Evolutionary conservation across 1,140 invertebrate species (phyloP), one percentile per base, ranked within the genome.

Genomic region (Leptonema lineaticorne): DNA sequence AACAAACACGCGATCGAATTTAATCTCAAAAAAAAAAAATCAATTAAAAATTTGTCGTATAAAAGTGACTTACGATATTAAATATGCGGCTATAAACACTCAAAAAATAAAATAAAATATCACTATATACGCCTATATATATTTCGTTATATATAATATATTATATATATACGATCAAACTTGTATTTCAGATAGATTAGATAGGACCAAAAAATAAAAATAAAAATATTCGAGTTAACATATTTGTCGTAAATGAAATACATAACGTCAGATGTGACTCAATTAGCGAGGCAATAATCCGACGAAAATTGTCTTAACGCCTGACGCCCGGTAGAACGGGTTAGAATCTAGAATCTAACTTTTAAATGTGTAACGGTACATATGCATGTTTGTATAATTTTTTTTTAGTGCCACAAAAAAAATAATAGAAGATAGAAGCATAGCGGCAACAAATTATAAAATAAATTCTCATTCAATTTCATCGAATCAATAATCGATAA

Each of bases 211-310:
- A 53, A 26, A 53, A 53, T 26, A 26, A 11, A 26, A 8, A 20
- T 6, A 1, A 14, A 53, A 26, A 53, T 14, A 14, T 26, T 7
- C 20, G 50, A 26, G 20, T 24, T 26, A 22, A 53, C 50, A 24
- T 26, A 22, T 53, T 53, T 24, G 50, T 53, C 7, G 20, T 1
- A 48, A 48, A 20, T 26, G 50, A 24, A 53, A 53, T 41, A n/a
- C n/a, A 41, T 41, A 2, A 41, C 37, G 37, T 53, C 50, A 53
- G 27, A 20, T 20, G 50, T 53, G 50, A 53, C 50, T 53, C 50
- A 53, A 53, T 53, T 53, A 53, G 50, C 50, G 50, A 53, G 50
- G 50, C 22, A 53, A 53, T 53, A 53, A 53, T 53, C 50, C 50
- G 14, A 53, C 18, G 50, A 53, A 53, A 53, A 53, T 53, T 53